phyloP scores from a whole-genome alignment of 2,888 invertebrate species.

The Lacanobia oleracea region DNA sequence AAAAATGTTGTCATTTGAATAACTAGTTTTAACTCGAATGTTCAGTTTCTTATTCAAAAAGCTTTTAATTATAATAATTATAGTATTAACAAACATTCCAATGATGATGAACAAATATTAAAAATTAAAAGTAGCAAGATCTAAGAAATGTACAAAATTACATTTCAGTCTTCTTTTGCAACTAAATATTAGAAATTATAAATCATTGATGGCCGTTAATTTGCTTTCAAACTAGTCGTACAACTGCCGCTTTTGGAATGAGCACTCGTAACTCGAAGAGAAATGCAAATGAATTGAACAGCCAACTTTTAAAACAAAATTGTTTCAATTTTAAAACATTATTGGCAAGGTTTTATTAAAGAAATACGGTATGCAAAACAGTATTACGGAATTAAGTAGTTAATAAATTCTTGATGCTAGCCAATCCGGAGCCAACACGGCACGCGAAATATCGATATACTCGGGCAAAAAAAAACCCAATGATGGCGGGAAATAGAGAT shows the following conservation, averaged over 20 bases:
- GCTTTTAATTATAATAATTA: constrained; percentile 19
- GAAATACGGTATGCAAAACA: constrained; percentile 40
- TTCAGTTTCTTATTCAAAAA: background rate
- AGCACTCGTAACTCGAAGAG: constrained; percentile 17
- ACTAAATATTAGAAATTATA: constrained; percentile 39
- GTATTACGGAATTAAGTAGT: constrained; percentile 38
- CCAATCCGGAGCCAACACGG: constrained; percentile 46
- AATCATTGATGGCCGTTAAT: constrained; percentile 27
- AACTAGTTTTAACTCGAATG: constrained; percentile 50
- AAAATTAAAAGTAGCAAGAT: constrained; percentile 10
- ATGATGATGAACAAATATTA: constrained; percentile 5
- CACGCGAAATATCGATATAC: constrained; percentile 18
- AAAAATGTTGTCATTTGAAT: constrained; percentile 44
- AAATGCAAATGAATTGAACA: constrained; percentile 44
- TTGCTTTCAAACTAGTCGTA: constrained; percentile 33
- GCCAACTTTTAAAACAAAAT: constrained; percentile 38
- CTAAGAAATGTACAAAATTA: constrained; percentile 1
- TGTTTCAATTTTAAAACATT: constrained; percentile 27
- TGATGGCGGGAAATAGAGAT: constrained; percentile 9
- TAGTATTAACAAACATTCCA: constrained; percentile 19
- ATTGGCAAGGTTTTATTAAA: constrained; percentile 31
- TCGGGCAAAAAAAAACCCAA: constrained; percentile 21
- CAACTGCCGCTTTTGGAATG: constrained; percentile 17
- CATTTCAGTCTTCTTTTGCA: background rate
- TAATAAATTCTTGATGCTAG: constrained; percentile 31